Evolutionary conservation across 1,140 invertebrate species (phyloP).

Genomic region (Bombus sylvicola): DNA sequence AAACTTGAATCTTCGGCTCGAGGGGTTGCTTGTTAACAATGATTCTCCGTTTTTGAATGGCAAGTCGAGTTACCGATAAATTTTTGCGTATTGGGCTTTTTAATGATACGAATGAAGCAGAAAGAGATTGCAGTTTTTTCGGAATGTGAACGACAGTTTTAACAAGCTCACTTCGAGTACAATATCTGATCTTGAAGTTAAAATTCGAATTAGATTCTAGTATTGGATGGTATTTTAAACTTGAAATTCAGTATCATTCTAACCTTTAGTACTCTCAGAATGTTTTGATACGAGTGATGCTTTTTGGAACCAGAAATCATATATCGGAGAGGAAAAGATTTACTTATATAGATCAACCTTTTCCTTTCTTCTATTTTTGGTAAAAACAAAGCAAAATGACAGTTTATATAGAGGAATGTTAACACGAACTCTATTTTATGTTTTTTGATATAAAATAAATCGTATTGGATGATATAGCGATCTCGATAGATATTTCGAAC

Average conservation of each 20-base stretch:
- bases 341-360: background rate
- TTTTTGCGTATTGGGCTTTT: background rate
- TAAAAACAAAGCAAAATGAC: background rate
- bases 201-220: no score
- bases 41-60: slow-evolving; percentile 16
- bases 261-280: background rate
- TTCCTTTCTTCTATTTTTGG: background rate
- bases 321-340: background rate
- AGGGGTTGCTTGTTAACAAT: slow-evolving; percentile 20
- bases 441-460: background rate
- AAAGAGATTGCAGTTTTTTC: background rate
- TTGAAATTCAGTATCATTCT: no score
- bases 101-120: background rate
- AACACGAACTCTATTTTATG: background rate
- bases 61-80: background rate
- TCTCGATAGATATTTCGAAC: background rate
- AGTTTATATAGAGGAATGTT: background rate
- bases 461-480: background rate
- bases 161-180: no score
- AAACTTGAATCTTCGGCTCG: slow-evolving; percentile 54
- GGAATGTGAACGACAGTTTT: background rate
- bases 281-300: background rate
- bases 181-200: no score
- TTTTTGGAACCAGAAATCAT: background rate
- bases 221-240: no score